Base-by-base conservation (phyloP, 2,888 invertebrate genomes). In the Drosophila sordidapex region DNA sequence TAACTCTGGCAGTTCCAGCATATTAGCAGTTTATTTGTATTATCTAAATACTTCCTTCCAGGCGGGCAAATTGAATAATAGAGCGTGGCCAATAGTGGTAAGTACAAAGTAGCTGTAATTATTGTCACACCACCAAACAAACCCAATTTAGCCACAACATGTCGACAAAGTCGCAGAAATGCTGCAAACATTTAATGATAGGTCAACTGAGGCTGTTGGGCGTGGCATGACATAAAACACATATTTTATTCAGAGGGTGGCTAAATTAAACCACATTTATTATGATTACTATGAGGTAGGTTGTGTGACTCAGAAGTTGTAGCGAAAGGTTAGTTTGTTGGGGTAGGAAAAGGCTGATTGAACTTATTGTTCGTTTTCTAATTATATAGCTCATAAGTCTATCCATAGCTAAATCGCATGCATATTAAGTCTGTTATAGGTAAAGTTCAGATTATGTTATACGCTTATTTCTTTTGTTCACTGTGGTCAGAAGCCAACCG, bases 61-160 rank as follows among this genome's bases (percentile, higher is more conserved):
- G 58, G 29, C 70, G 70, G 65, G 67, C 59, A 81, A 86, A 79
- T 85, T 72, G 67, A 77, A 82, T 82, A 79, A 79, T 76, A 58
- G 67, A 61, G 11, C 53, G 58, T 70, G 69, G 58, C 62, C 67
- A 82, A 76, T 70, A 59, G 59, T 38, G 48, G 13, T 36, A n/a
- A 13, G 29, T 40, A 43, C 18, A 13, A 33, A 46, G 51, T 51
- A 57, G 53, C 31, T 21, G 59, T 72, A 67, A 76, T 77, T 69
- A 77, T 46, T 59, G 33, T 70, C 53, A 18, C 33, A 56, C 11
- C 48, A 58, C 15, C 54, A 31, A 33, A 40, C 13, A 31, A 27
- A 29, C n/a, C 18, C 25, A 36, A 46, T 29, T 46, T 11, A 27
- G 4, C 27, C 11, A 7, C 46, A 27, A 56, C 46, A 25, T 54